phyloP scores from a whole-genome alignment of 2,888 invertebrate genomes.

The Dryococelus australis region DNA sequence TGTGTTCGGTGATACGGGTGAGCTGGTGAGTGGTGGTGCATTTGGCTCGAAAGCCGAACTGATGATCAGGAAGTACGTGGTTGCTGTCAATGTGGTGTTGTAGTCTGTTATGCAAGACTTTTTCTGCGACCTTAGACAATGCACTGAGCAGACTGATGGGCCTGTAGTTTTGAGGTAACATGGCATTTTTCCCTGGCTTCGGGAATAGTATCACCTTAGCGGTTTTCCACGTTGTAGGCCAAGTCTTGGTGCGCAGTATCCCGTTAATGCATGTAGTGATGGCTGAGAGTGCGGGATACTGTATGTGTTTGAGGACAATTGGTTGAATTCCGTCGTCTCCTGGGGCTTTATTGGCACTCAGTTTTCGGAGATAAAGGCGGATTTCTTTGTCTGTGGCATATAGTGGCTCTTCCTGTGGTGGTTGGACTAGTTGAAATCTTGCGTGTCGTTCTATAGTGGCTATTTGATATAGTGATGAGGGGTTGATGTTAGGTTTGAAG shows the following conservation, averaged over 20 bases:
- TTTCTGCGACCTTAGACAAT: too few species aligned
- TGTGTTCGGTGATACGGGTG: neutral
- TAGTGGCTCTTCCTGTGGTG: too few species aligned
- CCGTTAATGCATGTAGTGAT: neutral
- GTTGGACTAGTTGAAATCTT: too few species aligned
- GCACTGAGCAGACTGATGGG: too few species aligned
- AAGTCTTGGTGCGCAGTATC: neutral
- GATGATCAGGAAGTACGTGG: constrained; percentile 26
- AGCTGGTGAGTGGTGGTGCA: constrained; percentile 32
- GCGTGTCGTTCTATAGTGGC: too few species aligned
- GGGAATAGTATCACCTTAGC: too few species aligned
- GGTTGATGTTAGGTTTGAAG: too few species aligned
- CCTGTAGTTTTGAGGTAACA: too few species aligned
- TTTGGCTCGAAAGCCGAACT: constrained; percentile 24
- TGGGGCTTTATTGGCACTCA: neutral
- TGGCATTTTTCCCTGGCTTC: too few species aligned
- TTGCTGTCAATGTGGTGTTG: constrained; percentile 40
- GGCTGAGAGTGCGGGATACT: constrained; percentile 41
- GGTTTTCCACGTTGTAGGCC: constrained; percentile 47
- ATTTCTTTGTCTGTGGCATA: neutral
- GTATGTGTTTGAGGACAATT: constrained; percentile 42
- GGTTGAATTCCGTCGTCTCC: constrained; percentile 34
- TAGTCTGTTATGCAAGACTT: constrained; percentile 41
- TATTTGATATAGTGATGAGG: too few species aligned
- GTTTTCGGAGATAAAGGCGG: neutral